Conservation (phyloP, 2,797 vertebrate species). For the Somateria mollissima region DNA sequence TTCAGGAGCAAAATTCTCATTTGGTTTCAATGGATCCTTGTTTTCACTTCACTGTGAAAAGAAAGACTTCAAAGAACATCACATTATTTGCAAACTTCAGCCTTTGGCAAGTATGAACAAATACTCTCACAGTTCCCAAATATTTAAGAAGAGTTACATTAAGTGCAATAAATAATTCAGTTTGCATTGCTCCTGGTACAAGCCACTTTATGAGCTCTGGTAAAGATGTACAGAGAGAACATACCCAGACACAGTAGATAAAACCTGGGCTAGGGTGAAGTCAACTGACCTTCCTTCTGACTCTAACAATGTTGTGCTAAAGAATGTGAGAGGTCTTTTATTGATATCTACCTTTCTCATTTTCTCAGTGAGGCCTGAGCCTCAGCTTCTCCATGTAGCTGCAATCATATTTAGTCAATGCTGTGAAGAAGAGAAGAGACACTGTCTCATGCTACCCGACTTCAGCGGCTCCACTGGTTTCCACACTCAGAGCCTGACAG, state of each 20-base stretch:
- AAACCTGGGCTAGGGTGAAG: not conserved
- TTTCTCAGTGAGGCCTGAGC: not conserved
- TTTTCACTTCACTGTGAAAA: not conserved
- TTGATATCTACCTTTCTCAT: not conserved
- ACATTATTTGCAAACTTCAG: not conserved
- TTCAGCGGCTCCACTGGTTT: not conserved
- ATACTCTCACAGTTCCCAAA: not conserved
- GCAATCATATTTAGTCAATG: not conserved
- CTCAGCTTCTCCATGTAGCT: not conserved
- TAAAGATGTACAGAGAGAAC: not conserved
- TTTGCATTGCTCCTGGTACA: not conserved
- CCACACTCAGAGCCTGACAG: not conserved
- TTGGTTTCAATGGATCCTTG: not conserved
- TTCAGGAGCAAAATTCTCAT: not conserved
- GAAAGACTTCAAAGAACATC: not conserved
- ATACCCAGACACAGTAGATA: fast-evolving
- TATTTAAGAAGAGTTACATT: not conserved
- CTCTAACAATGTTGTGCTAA: not conserved
- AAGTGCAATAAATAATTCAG: not conserved
- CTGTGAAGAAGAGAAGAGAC: not conserved
- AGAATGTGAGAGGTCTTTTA: not conserved
- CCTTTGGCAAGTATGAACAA: not conserved
- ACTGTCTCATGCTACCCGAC: not conserved
- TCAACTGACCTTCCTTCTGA: fast-evolving
- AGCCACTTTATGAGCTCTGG: not conserved